Evolutionary conservation across 2,888 invertebrate genomes (phyloP).

Genomic region (Andrena bucephala): DNA sequence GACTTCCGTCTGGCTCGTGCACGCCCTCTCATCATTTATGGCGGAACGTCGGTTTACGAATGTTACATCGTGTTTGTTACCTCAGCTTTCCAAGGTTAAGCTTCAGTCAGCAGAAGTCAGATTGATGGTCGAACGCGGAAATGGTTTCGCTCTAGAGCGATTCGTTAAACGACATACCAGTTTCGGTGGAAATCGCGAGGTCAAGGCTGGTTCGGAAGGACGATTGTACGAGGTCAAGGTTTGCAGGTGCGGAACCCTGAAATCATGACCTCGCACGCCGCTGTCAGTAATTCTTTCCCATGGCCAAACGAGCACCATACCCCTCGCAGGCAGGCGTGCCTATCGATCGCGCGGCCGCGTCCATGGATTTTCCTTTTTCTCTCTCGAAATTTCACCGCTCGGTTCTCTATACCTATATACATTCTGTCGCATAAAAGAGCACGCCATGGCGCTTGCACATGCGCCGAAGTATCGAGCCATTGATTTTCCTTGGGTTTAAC

Average conservation of each 20-base stretch:
- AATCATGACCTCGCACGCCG: constrained; percentile 30
- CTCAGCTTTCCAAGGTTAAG: background rate
- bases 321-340: background rate
- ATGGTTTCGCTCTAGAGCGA: background rate
- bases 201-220: constrained; percentile 63
- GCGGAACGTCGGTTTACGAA: background rate
- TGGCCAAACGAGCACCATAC: background rate
- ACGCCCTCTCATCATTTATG: background rate
- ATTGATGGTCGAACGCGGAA: background rate
- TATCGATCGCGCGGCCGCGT: constrained; percentile 32
- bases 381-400: constrained; percentile 66
- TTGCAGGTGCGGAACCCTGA: constrained; percentile 45
- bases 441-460: constrained; percentile 73
- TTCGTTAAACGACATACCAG: constrained; percentile 12
- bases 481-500: constrained; percentile 75
- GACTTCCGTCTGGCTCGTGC: constrained; percentile 9
- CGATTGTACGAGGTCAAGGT: constrained; percentile 72
- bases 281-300: background rate
- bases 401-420: constrained; percentile 44
- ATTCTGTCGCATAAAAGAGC: constrained; percentile 68
- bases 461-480: constrained; percentile 82
- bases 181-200: constrained; percentile 51
- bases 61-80: background rate
- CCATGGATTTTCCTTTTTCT: constrained; percentile 23
- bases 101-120: background rate